These are phyloP conservation scores for Merluccius polli DNA, from an alignment of 2,797 vertebrate genomes.

Conservation along the genomic window DNA sequence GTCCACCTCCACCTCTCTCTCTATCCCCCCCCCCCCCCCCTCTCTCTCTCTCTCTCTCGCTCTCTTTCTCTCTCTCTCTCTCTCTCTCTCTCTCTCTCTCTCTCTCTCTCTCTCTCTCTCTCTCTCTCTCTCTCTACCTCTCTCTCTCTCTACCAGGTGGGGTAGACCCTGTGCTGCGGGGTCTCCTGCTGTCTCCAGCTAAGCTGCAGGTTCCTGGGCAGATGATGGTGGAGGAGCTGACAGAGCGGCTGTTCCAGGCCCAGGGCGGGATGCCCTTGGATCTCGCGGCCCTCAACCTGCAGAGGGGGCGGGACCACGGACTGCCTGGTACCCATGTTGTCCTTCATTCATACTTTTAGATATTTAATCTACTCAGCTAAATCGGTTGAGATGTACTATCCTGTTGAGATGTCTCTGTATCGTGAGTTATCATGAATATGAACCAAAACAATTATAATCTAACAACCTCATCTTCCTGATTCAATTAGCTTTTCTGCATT, in stretches of 20 bases:
- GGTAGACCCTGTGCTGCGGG: conserved; percentile 76
- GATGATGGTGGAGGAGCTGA: conserved; percentile 84
- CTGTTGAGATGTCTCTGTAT: no score
- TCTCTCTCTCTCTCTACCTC: no score
- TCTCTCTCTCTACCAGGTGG: conserved; percentile 63
- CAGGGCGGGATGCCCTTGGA: conserved; percentile 78
- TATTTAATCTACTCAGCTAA: not conserved
- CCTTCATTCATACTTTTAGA: not conserved
- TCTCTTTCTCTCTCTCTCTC: not conserved
- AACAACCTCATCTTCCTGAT: no score
- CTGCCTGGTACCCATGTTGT: conserved; percentile 64
- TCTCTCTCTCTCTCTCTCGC: not conserved
- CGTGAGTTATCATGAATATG: no score
- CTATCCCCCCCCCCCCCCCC: not conserved
- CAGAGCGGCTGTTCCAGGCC: conserved; percentile 77
- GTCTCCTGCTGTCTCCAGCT: conserved; percentile 73
- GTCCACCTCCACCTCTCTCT: not conserved
- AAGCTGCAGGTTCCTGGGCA: conserved; percentile 77
- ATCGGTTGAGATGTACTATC: not conserved
- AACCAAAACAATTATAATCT: no score
- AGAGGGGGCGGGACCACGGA: conserved; percentile 78
- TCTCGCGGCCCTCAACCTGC: conserved; percentile 77
- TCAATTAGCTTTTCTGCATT: no score
- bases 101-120: not conserved
- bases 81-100: no score